Conservation (phyloP, 30 jellyfish, hydroid and myxozoan species). For the Turritopsis rubra region DNA sequence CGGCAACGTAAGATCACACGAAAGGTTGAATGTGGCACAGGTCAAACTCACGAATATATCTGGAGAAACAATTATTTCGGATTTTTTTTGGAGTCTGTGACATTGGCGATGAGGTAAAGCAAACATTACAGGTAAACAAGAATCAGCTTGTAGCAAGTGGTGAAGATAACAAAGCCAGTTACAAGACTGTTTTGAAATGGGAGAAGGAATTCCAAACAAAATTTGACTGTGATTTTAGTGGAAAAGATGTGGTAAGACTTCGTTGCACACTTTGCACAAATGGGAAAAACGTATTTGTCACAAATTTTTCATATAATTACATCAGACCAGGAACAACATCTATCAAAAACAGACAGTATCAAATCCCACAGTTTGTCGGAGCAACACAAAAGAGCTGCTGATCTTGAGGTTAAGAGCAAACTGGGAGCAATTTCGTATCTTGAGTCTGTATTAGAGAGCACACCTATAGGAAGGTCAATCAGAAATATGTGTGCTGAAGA, state of each 20-base stretch:
- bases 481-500: neutral
- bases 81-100: too few relatives aligned
- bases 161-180: neutral
- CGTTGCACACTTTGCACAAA: neutral
- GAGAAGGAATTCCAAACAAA: neutral
- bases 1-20: too few relatives aligned
- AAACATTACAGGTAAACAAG: too few relatives aligned
- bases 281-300: neutral
- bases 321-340: constrained; percentile 3
- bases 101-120: neutral
- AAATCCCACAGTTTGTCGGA: neutral
- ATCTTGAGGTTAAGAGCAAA: neutral
- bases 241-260: neutral
- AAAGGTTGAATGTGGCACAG: too few relatives aligned
- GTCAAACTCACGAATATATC: too few relatives aligned
- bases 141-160: too few relatives aligned
- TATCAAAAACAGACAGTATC: neutral
- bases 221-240: constrained; percentile 12
- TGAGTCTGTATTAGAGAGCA: neutral
- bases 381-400: neutral
- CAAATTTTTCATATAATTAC: neutral
- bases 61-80: neutral
- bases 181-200: constrained; percentile 4
- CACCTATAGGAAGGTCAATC: neutral
- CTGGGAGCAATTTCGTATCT: constrained; percentile 1